phyloP scores from a whole-genome alignment of 2,113 vertebrate species.

The Esox niger region DNA sequence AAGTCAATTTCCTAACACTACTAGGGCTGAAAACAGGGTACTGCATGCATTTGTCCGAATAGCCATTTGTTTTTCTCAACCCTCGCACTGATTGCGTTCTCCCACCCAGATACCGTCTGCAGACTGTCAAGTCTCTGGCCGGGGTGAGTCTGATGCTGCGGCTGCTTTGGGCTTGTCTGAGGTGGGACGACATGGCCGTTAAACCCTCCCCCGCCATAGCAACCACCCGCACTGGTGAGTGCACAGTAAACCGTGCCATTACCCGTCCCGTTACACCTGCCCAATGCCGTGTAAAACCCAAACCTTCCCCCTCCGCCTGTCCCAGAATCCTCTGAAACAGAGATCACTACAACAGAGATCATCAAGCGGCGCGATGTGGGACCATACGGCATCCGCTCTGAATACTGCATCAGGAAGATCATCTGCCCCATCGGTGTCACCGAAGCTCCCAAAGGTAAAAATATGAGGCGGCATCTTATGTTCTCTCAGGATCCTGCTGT shows the following conservation, averaged over 20 bases:
- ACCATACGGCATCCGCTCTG: slow-evolving; percentile 93
- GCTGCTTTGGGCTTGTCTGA: slow-evolving; percentile 91
- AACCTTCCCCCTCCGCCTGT: slow-evolving; percentile 65
- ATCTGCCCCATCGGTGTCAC: slow-evolving; percentile 97
- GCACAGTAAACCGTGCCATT: neutral
- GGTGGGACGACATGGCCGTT: slow-evolving; percentile 98
- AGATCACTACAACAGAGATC: slow-evolving; percentile 98
- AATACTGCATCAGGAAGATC: slow-evolving; percentile 98
- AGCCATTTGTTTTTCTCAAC: neutral
- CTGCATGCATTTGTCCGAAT: neutral
- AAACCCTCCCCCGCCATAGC: slow-evolving; percentile 91
- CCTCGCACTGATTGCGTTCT: too few species aligned
- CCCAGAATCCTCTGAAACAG: slow-evolving; percentile 94
- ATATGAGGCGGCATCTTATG: neutral
- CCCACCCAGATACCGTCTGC: slow-evolving; percentile 86
- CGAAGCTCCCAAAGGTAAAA: slow-evolving; percentile 92
- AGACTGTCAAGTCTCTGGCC: slow-evolving; percentile 92
- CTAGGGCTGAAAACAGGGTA: too few species aligned
- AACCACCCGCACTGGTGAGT: slow-evolving; percentile 90
- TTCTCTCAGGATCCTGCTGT: too few species aligned
- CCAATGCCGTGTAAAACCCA: slow-evolving; percentile 46
- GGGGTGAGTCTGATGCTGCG: slow-evolving; percentile 96
- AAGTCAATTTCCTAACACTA: too few species aligned
- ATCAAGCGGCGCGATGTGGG: slow-evolving; percentile 97
- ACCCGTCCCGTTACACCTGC: slow-evolving; percentile 25